Percentiles rank a stretch among this genome's conserved stretches.
Conservation (phyloP, 2,797 vertebrate genomes). For the Chloroceryle amazona region DNA sequence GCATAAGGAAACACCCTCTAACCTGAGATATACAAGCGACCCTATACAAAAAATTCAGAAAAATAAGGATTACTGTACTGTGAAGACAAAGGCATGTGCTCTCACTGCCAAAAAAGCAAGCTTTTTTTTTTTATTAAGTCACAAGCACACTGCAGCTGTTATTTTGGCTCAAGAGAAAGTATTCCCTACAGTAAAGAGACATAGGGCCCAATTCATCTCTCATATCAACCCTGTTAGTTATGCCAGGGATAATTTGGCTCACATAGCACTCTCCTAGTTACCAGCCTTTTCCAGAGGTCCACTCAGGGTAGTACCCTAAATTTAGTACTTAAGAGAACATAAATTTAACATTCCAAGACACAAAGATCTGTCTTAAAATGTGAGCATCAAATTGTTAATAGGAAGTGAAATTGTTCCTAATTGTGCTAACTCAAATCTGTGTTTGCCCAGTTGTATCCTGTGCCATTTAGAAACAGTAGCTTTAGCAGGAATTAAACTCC, state of each 20-base stretch:
- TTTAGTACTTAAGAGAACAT: not conserved
- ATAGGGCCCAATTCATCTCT: conserved; percentile 56
- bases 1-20: not conserved
- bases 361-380: not conserved
- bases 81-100: not conserved
- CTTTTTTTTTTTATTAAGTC: not conserved
- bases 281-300: not conserved
- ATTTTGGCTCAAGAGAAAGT: conserved; percentile 47
- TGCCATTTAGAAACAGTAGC: not conserved
- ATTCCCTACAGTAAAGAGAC: conserved; percentile 34
- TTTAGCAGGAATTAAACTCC: not conserved
- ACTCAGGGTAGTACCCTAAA: not conserved
- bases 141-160: conserved; percentile 70
- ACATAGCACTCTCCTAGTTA: conserved; percentile 24
- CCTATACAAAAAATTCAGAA: not conserved
- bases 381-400: not conserved
- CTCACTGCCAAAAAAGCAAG: not conserved
- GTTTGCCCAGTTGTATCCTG: not conserved
- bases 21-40: not conserved
- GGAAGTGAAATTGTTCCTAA: not conserved
- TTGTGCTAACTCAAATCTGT: not conserved
- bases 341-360: not conserved
- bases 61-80: not conserved
- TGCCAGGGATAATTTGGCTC: conserved; percentile 42
- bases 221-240: conserved; percentile 33